Conservation (phyloP, 2,888 invertebrate species). For the Danaus chrysippus region DNA sequence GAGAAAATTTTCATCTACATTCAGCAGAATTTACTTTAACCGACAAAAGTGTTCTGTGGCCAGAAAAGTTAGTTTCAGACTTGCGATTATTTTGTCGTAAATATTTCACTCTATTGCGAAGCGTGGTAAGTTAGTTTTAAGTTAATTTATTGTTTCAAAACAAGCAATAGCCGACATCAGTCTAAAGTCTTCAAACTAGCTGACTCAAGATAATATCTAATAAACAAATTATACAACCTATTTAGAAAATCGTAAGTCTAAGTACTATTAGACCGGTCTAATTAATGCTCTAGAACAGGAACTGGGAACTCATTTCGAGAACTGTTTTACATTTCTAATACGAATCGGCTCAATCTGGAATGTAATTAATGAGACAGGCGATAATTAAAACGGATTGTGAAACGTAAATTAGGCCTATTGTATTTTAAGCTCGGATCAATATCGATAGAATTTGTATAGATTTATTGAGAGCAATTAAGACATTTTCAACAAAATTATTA, state of each 20-base stretch:
- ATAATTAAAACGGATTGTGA: conserved; percentile 56
- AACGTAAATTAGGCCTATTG: conserved; percentile 32
- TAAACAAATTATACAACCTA: no score
- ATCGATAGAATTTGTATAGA: background rate
- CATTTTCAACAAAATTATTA: no score
- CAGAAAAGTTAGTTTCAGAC: background rate
- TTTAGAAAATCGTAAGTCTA: background rate
- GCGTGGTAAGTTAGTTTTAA: no score
- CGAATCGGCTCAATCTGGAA: conserved; percentile 48
- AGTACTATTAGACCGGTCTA: background rate
- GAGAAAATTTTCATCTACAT: background rate
- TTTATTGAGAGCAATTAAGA: background rate
- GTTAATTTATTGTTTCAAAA: no score
- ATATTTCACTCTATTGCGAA: background rate
- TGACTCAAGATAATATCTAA: no score
- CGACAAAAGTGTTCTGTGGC: background rate
- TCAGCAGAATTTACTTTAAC: background rate
- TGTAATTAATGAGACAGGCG: conserved; percentile 57
- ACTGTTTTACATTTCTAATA: conserved; percentile 69
- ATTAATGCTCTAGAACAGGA: conserved; percentile 14
- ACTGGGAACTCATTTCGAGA: conserved; percentile 58
- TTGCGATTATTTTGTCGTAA: background rate
- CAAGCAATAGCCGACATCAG: no score
- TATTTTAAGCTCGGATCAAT: conserved; percentile 1
- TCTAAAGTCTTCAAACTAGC: no score